Evolutionary conservation across 1,140 invertebrate genomes (phyloP).

Genomic region (Drosophila willistoni): DNA sequence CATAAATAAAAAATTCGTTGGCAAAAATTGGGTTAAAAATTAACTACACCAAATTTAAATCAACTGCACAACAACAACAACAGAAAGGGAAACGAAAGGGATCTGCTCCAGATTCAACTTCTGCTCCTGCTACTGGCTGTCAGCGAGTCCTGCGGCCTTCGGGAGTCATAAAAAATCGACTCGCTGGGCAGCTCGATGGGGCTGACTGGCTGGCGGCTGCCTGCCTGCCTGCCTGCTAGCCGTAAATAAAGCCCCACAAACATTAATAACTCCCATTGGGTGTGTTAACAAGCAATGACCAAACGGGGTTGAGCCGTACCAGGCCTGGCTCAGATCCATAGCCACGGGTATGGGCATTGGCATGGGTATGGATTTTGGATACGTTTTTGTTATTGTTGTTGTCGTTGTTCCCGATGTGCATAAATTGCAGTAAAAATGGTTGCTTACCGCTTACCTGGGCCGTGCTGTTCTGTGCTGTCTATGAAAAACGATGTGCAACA

Average conservation of each 20-base stretch:
- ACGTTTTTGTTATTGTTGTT: constrained; percentile 21
- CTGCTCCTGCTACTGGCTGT: constrained; percentile 37
- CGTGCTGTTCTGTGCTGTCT: constrained; percentile 46
- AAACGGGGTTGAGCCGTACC: constrained; percentile 48
- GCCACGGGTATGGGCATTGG: not conserved
- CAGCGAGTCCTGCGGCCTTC: constrained; percentile 62
- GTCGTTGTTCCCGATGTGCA: constrained; percentile 49
- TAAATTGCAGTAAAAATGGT: constrained; percentile 79
- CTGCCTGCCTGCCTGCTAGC: constrained; percentile 63
- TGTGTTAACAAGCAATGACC: constrained; percentile 81
- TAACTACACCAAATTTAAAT: constrained; percentile 80
- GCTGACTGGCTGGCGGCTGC: constrained; percentile 26
- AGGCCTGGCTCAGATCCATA: constrained; percentile 4
- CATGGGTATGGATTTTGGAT: constrained; percentile 59
- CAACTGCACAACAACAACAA: constrained; percentile 42
- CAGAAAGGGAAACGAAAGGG: not conserved
- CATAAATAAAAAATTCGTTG: constrained; percentile 69
- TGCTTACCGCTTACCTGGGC: constrained; percentile 50
- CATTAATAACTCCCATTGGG: constrained; percentile 81
- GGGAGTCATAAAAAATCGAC: constrained; percentile 77
- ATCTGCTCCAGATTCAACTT: constrained; percentile 7
- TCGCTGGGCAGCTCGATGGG: constrained; percentile 46
- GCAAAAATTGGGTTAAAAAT: constrained; percentile 77
- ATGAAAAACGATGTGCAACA: constrained; percentile 78
- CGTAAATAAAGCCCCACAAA: constrained; percentile 78